Base-by-base conservation (phyloP, 2,888 invertebrate genomes). In the Diaphora mendica region DNA sequence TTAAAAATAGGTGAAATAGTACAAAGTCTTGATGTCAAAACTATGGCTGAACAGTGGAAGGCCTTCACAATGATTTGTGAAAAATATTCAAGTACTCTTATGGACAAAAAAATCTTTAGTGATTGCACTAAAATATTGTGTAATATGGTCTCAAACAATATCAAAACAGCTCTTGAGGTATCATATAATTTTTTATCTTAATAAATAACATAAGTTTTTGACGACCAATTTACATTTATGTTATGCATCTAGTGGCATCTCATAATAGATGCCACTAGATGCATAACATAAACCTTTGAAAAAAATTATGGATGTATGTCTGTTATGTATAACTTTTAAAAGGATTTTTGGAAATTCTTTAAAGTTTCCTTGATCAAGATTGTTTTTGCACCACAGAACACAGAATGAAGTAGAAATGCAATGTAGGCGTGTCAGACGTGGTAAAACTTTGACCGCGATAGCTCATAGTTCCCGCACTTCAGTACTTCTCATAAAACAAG, bases 21-120 rank as follows among this genome's bases (percentile, higher is more conserved):
- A 2, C 92, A 94, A 67, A 89, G 88, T 3, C 86, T 96, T 68
- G 96, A 96, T 87, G 90, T 96, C 0, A 96, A 96, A 83, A 95
- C 96, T 0, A 94, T 96, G 94, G 95, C 95, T 0, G 96, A 96
- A 70, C 96, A 96, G 80, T 96, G 96, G 96, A 96, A 96, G 81
- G 94, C 92, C 0, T 96, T 91, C 80, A 91, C 91, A 9, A 80
- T 87, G 44, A 87, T 96, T 39, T 94, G 94, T 86, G 94, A 96
- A 65, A 96, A 96, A 85, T 93, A 96, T 88, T 89, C 91, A 0
- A 81, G 73, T 11, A 81, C 83, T 72, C 82, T 96, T 33, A 82
- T 83, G 64, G 90, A 94, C 66, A 90, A 88, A 77, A 80, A 82
- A 26, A 82, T 94, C 35, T 92, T 90, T 76, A 86, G 87, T 48